These are phyloP conservation scores for Pao palembangensis DNA, from an alignment of 2,113 vertebrate species.

Conservation along the genomic window DNA sequence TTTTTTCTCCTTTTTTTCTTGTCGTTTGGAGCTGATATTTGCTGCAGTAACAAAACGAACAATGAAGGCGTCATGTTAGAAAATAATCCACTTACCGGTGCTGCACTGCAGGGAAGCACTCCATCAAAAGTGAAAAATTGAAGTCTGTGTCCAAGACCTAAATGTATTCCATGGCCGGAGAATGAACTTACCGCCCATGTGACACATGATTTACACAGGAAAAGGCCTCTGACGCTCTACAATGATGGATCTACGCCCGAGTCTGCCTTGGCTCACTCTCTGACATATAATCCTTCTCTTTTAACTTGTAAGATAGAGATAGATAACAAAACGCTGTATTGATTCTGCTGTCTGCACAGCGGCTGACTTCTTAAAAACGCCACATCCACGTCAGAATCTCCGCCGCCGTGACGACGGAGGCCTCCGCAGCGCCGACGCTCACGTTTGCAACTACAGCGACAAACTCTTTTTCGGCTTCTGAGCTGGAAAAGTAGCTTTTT, in stretches of 20 bases:
- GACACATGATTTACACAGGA: slow-evolving; percentile 80
- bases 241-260: slow-evolving; percentile 73
- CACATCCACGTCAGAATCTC: slow-evolving; percentile 62
- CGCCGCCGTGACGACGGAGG: too few species aligned
- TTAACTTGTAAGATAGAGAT: slow-evolving; percentile 80
- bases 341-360: slow-evolving; percentile 71
- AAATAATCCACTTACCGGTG: slow-evolving; percentile 73
- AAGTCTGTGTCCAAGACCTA: slow-evolving; percentile 63
- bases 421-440: slow-evolving; percentile 17
- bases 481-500: too few species aligned
- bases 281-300: slow-evolving; percentile 81
- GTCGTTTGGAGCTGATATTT: slow-evolving; percentile 39
- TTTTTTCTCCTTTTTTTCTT: slow-evolving; percentile 21
- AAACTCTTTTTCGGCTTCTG: too few species aligned
- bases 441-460: slow-evolving; percentile 6
- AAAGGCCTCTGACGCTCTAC: slow-evolving; percentile 74
- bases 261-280: slow-evolving; percentile 72
- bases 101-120: slow-evolving; percentile 68
- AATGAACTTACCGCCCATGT: slow-evolving; percentile 79
- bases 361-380: slow-evolving; percentile 52
- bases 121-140: slow-evolving; percentile 72
- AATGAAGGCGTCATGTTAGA: slow-evolving; percentile 64
- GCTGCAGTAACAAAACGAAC: slow-evolving; percentile 58
- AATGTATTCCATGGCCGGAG: slow-evolving; percentile 79
- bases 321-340: slow-evolving; percentile 79